phyloP scores from a whole-genome alignment of 2,888 invertebrate species.

The Cephalotes varians region DNA sequence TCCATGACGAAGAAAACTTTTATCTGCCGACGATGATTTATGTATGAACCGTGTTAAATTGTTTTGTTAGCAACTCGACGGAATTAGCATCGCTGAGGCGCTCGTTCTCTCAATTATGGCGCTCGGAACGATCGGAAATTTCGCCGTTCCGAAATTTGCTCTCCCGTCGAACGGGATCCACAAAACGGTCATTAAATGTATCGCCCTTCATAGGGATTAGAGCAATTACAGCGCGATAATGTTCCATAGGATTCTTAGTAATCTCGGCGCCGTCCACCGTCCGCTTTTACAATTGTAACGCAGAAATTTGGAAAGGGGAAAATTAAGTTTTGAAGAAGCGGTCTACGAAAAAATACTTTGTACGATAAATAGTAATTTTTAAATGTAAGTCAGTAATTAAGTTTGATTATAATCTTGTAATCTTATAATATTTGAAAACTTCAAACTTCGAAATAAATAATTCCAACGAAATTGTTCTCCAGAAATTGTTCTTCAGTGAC shows the following conservation, averaged over 20 bases:
- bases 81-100: constrained; percentile 48
- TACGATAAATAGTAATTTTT: background rate
- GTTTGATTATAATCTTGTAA: too few species aligned
- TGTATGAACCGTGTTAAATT: constrained; percentile 52
- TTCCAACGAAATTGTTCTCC: background rate
- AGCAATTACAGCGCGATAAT: constrained; percentile 7
- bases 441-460: background rate
- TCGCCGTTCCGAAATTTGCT: background rate
- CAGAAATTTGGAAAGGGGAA: background rate
- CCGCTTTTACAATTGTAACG: background rate
- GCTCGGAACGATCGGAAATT: constrained; percentile 24
- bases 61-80: constrained; percentile 49
- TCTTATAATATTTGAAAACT: too few species aligned
- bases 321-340: background rate
- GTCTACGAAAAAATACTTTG: background rate
- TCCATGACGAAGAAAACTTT: constrained; percentile 30
- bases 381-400: background rate
- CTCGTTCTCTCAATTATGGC: constrained; percentile 44
- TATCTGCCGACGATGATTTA: constrained; percentile 49
- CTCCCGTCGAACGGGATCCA: background rate
- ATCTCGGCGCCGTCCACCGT: background rate
- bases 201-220: background rate
- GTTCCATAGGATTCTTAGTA: background rate
- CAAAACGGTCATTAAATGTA: constrained; percentile 41
- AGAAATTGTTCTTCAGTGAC: background rate